Evolutionary conservation across 2,888 invertebrate species (phyloP), one percentile per base, ranked within the genome.

Genomic region (Lasioglossum pauxillum): DNA sequence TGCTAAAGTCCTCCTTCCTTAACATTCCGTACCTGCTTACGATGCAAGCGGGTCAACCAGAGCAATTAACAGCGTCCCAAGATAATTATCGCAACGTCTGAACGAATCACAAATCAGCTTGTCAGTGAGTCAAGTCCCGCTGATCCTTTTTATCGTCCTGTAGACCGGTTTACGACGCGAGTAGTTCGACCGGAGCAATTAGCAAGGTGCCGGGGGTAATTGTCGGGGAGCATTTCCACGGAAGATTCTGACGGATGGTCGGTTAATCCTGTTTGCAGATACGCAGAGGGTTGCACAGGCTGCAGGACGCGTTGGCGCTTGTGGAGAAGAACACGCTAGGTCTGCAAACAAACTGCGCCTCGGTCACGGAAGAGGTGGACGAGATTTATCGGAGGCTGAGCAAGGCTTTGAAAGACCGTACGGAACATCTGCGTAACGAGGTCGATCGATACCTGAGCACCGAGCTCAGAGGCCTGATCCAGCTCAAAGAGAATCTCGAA

Each of bases 321-420:
- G 98, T 98, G 71, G 98, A 99, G 95, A 98, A 99, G 93, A 99
- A 99, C 95, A 97, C 98, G 60, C 96, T 97, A 80, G 98, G 97
- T 88, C 96, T 99, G 84, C 98, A 98, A 95, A 97, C 98, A 80
- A 99, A 99, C 95, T 98, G 98, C 93, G 97, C 97, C 80, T 97
- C 98, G 84, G 99, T 99, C 7, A 97, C 98, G 77, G 98, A 99
- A 92, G 99, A 99, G 96, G 98, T 99, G 73, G 98, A 99, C 91
- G 99, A 99, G 96, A 98, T 98, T 91, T 97, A 98, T 95, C 96
- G 98, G 94, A 97, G 98, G 92, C 96, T 99, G 89, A 97, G 97
- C 86, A 98, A 98, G 95, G 98, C 98, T 72, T 96, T 98, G 49
- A 98, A 98, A 96, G 98, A 98, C 96, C 97, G 98, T 92, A 98